Conservation (phyloP, 2,888 invertebrate species). For the Ophonus ardosiacus region DNA sequence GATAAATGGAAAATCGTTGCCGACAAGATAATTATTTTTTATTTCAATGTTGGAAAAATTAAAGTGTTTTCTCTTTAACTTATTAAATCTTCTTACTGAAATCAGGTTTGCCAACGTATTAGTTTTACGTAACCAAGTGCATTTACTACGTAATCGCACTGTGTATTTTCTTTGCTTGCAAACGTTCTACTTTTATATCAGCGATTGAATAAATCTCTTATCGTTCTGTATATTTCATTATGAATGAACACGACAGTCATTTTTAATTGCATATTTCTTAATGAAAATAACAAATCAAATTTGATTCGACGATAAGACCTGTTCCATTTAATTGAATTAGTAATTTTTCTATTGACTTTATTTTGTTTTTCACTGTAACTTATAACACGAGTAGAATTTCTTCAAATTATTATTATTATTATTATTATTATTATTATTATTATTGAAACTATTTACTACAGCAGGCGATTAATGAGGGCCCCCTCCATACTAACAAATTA, state of each 20-base stretch:
- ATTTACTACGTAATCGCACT: neutral
- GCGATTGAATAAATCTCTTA: slow-evolving; percentile 13
- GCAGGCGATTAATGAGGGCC: too few relatives aligned
- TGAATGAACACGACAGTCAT: slow-evolving; percentile 14
- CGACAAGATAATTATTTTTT: neutral
- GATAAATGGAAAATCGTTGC: too few relatives aligned
- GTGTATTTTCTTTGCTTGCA: slow-evolving; percentile 15
- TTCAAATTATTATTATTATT: too few relatives aligned
- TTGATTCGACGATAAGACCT: neutral
- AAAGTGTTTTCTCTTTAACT: neutral
- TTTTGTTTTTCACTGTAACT: too few relatives aligned
- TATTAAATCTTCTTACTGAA: neutral
- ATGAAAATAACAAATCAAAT: slow-evolving; percentile 6
- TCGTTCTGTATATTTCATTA: slow-evolving; percentile 11
- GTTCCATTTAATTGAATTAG: neutral
- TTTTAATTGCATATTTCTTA: slow-evolving; percentile 22
- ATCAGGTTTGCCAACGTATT: slow-evolving; percentile 7
- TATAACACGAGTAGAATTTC: too few relatives aligned
- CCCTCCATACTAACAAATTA: too few relatives aligned
- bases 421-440: too few relatives aligned
- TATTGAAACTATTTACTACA: too few relatives aligned
- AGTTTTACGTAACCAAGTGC: slow-evolving; percentile 21
- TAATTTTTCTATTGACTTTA: too few relatives aligned
- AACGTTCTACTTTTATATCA: slow-evolving; percentile 37
- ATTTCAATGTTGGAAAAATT: neutral